These are phyloP conservation scores for Rhodophaea formosa DNA, from an alignment of 2,888 invertebrate species.

Conservation along the genomic window DNA sequence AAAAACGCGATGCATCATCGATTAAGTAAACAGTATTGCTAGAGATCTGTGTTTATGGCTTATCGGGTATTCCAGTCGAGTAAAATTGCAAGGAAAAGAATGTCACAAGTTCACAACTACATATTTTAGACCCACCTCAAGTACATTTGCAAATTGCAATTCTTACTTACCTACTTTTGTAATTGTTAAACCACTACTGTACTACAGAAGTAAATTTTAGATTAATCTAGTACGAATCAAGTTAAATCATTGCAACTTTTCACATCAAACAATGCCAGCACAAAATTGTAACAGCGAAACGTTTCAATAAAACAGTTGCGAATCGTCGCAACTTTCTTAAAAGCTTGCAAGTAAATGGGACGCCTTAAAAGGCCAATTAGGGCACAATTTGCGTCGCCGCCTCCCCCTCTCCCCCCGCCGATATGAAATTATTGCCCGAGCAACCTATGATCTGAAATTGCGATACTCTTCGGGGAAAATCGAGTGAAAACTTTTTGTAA, in stretches of 20 bases:
- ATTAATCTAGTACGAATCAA: too few relatives aligned
- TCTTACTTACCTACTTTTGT: too few relatives aligned
- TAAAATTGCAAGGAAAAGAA: too few relatives aligned
- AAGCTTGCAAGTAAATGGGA: conserved; percentile 59
- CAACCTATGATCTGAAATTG: conserved; percentile 48
- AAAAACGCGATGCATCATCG: too few relatives aligned
- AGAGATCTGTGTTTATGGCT: too few relatives aligned
- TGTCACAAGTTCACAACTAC: too few relatives aligned
- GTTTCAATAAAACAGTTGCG: conserved; percentile 21
- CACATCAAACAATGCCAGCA: neutral
- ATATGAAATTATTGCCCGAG: conserved; percentile 67
- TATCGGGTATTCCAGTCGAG: too few relatives aligned
- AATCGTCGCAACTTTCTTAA: conserved; percentile 50
- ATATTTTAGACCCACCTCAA: too few relatives aligned
- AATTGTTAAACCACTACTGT: too few relatives aligned
- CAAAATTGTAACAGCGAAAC: conserved; percentile 7
- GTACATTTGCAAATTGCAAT: too few relatives aligned
- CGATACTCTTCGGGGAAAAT: conserved; percentile 42
- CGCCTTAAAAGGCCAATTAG: conserved; percentile 77
- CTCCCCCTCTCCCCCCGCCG: conserved; percentile 39
- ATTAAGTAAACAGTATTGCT: too few relatives aligned
- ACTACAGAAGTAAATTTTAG: too few relatives aligned
- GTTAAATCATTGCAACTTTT: neutral
- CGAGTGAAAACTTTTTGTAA: conserved; percentile 36
- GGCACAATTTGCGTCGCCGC: conserved; percentile 64